phyloP scores from a whole-genome alignment of 2,888 invertebrate species.

The Euplexia lucipara region DNA sequence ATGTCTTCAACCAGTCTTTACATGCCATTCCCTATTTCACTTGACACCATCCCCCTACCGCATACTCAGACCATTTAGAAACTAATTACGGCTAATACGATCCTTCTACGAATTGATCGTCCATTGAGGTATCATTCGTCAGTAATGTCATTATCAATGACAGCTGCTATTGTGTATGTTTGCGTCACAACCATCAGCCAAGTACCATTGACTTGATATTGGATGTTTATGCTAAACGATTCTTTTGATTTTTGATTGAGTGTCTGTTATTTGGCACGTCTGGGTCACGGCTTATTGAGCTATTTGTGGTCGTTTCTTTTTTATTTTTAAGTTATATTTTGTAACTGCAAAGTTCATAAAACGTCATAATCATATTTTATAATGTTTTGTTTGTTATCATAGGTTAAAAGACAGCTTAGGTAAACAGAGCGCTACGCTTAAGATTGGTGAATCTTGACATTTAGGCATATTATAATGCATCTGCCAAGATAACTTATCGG shows the following conservation, averaged over 20 bases:
- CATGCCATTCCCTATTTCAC: slow-evolving; percentile 15
- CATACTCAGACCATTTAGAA: slow-evolving; percentile 35
- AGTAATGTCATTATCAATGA: slow-evolving; percentile 64
- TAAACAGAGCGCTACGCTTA: too few species aligned
- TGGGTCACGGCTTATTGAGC: neutral
- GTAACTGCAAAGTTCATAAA: too few species aligned
- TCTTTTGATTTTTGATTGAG: slow-evolving; percentile 18
- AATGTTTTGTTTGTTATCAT: too few species aligned
- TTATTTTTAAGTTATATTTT: too few species aligned
- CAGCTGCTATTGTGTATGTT: slow-evolving; percentile 72
- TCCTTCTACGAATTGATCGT: slow-evolving; percentile 67
- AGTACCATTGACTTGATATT: slow-evolving; percentile 47
- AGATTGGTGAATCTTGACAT: too few species aligned
- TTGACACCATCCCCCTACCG: slow-evolving; percentile 13
- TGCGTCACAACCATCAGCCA: slow-evolving; percentile 71
- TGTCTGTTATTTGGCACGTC: slow-evolving; percentile 14
- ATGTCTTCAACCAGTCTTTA: neutral
- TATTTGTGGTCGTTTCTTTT: neutral
- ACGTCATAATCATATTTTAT: too few species aligned
- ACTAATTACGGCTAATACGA: slow-evolving; percentile 61
- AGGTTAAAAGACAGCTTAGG: too few species aligned
- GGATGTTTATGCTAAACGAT: slow-evolving; percentile 55
- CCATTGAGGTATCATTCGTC: slow-evolving; percentile 67
- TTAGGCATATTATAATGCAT: too few species aligned
- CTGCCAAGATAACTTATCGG: too few species aligned